Conservation (phyloP, 2,888 invertebrate species). For the Dasypolia templi region DNA sequence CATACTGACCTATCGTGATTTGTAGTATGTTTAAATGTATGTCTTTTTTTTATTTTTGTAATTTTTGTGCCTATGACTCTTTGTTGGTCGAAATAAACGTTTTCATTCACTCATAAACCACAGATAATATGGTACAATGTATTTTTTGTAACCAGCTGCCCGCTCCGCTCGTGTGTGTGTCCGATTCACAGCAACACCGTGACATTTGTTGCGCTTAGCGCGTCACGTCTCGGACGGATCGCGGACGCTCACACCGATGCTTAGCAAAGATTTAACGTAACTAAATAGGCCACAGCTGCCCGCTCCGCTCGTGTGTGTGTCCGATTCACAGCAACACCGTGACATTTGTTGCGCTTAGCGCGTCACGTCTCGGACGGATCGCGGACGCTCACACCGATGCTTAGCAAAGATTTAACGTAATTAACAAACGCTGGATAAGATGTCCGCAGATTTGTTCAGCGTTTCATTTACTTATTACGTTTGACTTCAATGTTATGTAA, state of each 20-base stretch:
- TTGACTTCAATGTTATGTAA: slow-evolving; percentile 14
- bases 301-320: slow-evolving; percentile 15
- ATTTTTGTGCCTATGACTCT: too few species aligned
- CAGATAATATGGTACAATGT: not conserved
- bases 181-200: slow-evolving; percentile 20
- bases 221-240: slow-evolving; percentile 48
- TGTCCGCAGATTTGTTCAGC: slow-evolving; percentile 46
- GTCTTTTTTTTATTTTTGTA: too few species aligned
- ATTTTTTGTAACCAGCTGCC: not conserved
- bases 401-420: slow-evolving; percentile 58
- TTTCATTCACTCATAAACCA: too few species aligned
- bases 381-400: slow-evolving; percentile 43
- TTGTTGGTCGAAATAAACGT: too few species aligned
- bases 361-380: slow-evolving; percentile 48
- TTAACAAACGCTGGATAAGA: slow-evolving; percentile 47
- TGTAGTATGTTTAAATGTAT: too few species aligned
- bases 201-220: slow-evolving; percentile 61
- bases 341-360: slow-evolving; percentile 61
- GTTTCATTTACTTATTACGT: slow-evolving; percentile 50
- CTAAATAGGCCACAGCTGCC: too few species aligned
- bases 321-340: slow-evolving; percentile 20
- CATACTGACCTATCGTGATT: too few species aligned
- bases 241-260: slow-evolving; percentile 43
- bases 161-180: slow-evolving; percentile 12
- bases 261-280: slow-evolving; percentile 58